phyloP scores from a whole-genome alignment of 2,888 invertebrate species.

The Tanaodytes sp. region DNA sequence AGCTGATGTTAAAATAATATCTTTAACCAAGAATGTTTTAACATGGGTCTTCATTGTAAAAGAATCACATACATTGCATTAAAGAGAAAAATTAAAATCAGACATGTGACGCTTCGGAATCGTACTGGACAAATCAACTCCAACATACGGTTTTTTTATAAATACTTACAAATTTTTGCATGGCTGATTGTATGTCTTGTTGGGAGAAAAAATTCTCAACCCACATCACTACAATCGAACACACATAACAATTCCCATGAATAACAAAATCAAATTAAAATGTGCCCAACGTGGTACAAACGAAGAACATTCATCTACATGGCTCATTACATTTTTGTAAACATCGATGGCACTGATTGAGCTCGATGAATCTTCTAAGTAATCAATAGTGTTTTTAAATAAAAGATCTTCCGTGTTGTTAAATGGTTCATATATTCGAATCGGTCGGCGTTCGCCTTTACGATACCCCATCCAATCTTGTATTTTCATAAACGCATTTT shows the following conservation, averaged over 20 bases:
- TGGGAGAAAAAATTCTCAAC: no score
- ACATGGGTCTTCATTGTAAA: no score
- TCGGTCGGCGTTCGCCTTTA: constrained; percentile 65
- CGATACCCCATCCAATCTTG: constrained; percentile 76
- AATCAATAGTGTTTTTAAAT: constrained; percentile 78
- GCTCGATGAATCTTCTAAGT: constrained; percentile 74
- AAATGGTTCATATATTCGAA: constrained; percentile 77
- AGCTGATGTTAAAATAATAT: no score
- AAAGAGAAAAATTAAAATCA: no score
- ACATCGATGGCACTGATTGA: constrained; percentile 74
- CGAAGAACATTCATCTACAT: constrained; percentile 70
- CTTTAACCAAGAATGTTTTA: no score
- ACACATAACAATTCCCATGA: background rate
- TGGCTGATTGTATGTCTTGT: no score
- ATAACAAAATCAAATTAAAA: constrained; percentile 8
- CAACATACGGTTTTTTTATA: no score
- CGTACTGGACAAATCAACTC: no score
- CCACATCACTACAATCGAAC: no score
- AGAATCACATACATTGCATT: no score
- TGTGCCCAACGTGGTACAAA: constrained; percentile 8
- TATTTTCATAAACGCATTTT: constrained; percentile 73
- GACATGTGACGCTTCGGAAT: no score
- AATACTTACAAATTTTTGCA: no score
- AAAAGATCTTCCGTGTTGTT: constrained; percentile 75
- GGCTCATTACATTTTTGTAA: constrained; percentile 76